Conservation (phyloP, 2,113 vertebrate species). For the Rhinopomastus cyanomelas region DNA sequence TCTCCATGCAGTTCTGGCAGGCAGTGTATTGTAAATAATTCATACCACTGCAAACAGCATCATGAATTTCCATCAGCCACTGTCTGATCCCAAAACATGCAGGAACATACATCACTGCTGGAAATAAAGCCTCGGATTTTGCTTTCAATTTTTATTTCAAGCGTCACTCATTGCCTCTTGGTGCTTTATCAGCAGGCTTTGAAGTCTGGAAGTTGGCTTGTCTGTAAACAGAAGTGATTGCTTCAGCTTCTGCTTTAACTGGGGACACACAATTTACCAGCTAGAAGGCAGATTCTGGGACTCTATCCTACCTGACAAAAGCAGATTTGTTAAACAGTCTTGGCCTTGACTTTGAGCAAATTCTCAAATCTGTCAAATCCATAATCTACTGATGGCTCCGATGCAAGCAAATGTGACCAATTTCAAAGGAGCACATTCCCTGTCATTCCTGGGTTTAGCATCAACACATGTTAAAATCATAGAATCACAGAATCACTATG, state of each 20-base stretch:
- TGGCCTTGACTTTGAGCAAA: background rate
- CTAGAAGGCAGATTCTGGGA: background rate
- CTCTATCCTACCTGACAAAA: background rate
- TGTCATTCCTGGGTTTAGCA: background rate
- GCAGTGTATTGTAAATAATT: background rate
- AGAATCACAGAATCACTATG: no score
- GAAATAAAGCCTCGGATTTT: background rate
- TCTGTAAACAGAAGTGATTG: background rate
- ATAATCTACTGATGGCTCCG: background rate
- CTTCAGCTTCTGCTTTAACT: background rate
- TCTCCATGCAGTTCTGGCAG: background rate
- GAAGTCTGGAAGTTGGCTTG: background rate
- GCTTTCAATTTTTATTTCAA: conserved; percentile 18
- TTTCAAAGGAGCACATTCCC: background rate
- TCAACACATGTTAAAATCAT: no score
- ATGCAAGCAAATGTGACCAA: background rate
- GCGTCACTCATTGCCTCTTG: background rate
- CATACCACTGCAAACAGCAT: background rate
- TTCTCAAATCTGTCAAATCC: background rate
- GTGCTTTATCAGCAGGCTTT: background rate
- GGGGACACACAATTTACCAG: background rate
- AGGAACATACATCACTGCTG: background rate
- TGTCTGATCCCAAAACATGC: background rate
- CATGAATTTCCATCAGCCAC: conserved; percentile 36
- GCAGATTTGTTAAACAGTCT: background rate